Percentiles rank a stretch among this genome's conserved stretches.
Evolutionary conservation across 2,113 vertebrate genomes (phyloP).

Genomic region (Tauraco erythrolophus): DNA sequence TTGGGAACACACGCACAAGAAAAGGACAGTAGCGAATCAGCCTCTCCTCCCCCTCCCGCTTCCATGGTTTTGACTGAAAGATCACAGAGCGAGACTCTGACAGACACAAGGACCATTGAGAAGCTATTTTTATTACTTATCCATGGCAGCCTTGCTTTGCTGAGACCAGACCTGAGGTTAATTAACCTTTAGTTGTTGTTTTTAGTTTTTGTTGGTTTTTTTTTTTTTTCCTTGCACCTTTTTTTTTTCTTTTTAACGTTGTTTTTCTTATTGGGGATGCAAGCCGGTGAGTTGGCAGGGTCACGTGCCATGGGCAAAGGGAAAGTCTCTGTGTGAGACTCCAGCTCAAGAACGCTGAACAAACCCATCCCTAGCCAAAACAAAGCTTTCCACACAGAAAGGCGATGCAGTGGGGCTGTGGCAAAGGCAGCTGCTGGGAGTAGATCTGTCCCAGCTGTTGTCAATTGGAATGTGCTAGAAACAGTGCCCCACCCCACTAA

Average conservation of each 20-base stretch:
- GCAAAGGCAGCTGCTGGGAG: neutral
- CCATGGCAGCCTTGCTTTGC: slow-evolving; percentile 41
- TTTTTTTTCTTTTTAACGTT: neutral
- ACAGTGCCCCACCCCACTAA: neutral
- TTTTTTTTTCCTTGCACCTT: too few species aligned
- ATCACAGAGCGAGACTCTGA: slow-evolving; percentile 52
- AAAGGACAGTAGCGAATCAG: slow-evolving; percentile 50
- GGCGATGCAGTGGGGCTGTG: accelerated
- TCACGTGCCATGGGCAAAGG: slow-evolving; percentile 25
- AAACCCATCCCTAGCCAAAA: slow-evolving; percentile 3
- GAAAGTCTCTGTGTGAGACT: slow-evolving; percentile 9
- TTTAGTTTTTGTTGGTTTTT: neutral
- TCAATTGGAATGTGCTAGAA: slow-evolving; percentile 44
- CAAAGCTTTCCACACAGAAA: slow-evolving; percentile 21
- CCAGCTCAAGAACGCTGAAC: neutral
- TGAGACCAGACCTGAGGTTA: slow-evolving; percentile 59
- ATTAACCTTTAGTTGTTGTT: slow-evolving; percentile 30
- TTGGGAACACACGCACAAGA: slow-evolving; percentile 62
- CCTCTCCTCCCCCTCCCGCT: slow-evolving; percentile 14
- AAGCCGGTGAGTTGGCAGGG: neutral
- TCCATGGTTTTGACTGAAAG: slow-evolving; percentile 64
- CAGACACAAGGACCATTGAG: slow-evolving; percentile 63
- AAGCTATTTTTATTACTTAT: slow-evolving; percentile 65
- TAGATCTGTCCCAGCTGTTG: neutral
- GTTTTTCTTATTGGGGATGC: neutral